Base-by-base conservation (phyloP, 2,888 invertebrate genomes). In the Cheilosia vulpina region DNA sequence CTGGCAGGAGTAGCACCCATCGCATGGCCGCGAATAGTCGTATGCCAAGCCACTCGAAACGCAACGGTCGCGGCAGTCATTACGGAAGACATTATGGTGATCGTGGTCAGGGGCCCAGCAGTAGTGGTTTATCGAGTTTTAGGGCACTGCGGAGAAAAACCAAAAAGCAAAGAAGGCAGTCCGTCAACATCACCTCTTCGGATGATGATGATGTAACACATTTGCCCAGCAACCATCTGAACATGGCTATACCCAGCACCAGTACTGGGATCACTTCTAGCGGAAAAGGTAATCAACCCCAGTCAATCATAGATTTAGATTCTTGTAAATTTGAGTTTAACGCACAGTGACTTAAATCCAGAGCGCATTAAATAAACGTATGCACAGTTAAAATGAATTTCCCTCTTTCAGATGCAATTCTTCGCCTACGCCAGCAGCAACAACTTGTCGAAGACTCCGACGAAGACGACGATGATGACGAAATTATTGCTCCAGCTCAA, bases 161-260 rank as follows among this genome's bases (percentile, higher is more conserved):
- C 50, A 88, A 88, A 87, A 88, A 84, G 52, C 83, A 87, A 31
- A 75, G 87, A 65, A 38, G 72, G 57, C 55, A 76, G 11, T 66
- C 72, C 0, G 66, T 77, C 0, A 55, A 77, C 50, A 72, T 77
- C 6, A 72, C 71, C 17, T 85, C 85, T 1, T 85, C 85, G 2
- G 85, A 85, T 34, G 85, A 85, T 52, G 80, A 84, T 19, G 80
- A 85, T 4, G 55, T 72, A n/a, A 68, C 72, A 15, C 81, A 66
- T 72, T 66, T 72, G 41, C 19, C 76, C 6, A 72, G 11, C 24
- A 81, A 85, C 55, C 81, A 77, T 47, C n/a, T 72, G 4, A 91
- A 93, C 87, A 90, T 94, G 88, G 94, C 94, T 87, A 93, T 94
- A 87, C 95, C 95, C 15, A 95, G 95, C 89, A 95, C 95, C 57